Evolutionary conservation across 2,888 invertebrate genomes (phyloP), one percentile per base, ranked within the genome.

Genomic region (Drosophila helvetica): DNA sequence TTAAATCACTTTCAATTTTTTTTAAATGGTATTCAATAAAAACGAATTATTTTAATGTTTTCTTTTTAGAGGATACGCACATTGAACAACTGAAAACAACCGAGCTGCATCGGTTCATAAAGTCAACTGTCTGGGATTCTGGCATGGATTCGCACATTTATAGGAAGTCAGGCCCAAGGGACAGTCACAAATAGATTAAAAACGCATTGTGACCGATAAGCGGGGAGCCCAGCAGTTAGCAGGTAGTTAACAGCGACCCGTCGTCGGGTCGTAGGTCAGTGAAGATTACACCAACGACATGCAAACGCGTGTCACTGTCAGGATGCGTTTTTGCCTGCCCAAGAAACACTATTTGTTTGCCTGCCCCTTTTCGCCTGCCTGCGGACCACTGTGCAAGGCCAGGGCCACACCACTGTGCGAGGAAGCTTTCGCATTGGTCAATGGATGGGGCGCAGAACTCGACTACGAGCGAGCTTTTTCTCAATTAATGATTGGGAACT

Each of bases 161-260:
- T 66, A 73, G 42, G 45, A 12, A 17, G 30, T 17, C 53, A 46
- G 47, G 45, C 42, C 67, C 50, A 18, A 19, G 42, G 30, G 18
- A 8, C 22, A 19, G 38, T 43, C 38, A 69, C 46, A 68, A 77
- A 63, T 6, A 42, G 62, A 86, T 81, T 81, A 86, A 81, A 74
- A 80, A 80, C 60, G n/a, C 71, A 86, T 83, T 80, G 58, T 46
- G 25, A 38, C 54, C 50, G 75, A 71, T 68, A 74, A 63, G 53
- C 38, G 58, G 46, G 45, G 54, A 33, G 27, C n/a, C 55, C 7
- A 33, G 50, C 58, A 54, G 43, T 17, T 53, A 55, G 58, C 71
- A 76, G 65, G 79, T 76, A 79, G 67, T 72, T 72, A 64, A 30
- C 3, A 18, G 10, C 42, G 48, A 57, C 45, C 51, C 30, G 53